A percentile compares a stretch with the other conserved stretches of the same genome.
These are phyloP conservation scores for Hemiscyllium ocellatum DNA, from an alignment of 2,113 vertebrate genomes.

Conservation along the genomic window DNA sequence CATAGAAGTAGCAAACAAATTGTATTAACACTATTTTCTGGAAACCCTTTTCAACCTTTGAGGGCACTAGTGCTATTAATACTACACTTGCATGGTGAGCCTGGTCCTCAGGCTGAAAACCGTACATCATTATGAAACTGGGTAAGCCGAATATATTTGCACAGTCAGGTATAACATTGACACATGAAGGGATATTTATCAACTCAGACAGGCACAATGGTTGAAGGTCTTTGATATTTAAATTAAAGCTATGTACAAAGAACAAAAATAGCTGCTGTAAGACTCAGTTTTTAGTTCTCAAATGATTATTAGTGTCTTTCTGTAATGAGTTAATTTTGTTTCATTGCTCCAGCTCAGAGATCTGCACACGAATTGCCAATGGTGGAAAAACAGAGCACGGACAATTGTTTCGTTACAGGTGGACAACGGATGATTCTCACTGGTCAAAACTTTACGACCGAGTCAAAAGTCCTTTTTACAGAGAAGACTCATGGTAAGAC, in stretches of 20 bases:
- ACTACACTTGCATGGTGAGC: neutral
- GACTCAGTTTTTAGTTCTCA: neutral
- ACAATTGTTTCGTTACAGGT: conserved; percentile 83
- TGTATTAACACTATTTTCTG: neutral
- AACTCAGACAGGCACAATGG: neutral
- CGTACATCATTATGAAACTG: neutral
- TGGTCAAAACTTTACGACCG: conserved; percentile 91
- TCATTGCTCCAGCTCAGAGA: conserved; percentile 72
- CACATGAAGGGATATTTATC: neutral
- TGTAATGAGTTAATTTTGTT: conserved; percentile 44
- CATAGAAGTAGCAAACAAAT: neutral
- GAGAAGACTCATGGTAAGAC: conserved; percentile 87
- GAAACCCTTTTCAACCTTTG: neutral
- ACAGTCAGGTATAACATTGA: neutral
- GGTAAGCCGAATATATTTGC: neutral
- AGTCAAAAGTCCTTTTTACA: conserved; percentile 89
- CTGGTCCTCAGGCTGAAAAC: neutral
- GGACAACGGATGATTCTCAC: conserved; percentile 97
- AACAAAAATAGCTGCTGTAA: neutral
- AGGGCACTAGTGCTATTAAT: neutral
- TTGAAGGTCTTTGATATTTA: neutral
- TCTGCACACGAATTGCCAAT: conserved; percentile 95
- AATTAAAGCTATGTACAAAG: neutral
- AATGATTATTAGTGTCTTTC: neutral
- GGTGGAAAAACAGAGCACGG: conserved; percentile 92